These are phyloP conservation scores for Agrotis exclamationis DNA, from an alignment of 2,888 invertebrate species.

Conservation along the genomic window DNA sequence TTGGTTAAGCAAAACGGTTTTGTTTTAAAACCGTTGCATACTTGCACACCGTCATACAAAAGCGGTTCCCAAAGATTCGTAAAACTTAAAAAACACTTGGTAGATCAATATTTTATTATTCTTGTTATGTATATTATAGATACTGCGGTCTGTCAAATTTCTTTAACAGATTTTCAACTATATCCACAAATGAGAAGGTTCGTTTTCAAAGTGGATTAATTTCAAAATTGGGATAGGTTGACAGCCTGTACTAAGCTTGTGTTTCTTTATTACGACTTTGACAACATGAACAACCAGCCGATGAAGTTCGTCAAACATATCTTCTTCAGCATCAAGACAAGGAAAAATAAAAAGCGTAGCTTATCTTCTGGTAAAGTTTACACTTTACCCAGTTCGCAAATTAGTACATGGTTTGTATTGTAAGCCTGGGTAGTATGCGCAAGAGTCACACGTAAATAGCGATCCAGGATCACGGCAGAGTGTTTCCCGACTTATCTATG, in stretches of 20 bases:
- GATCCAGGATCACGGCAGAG: neutral
- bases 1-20: slow-evolving; percentile 3
- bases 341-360: neutral
- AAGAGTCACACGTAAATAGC: neutral
- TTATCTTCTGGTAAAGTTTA: neutral
- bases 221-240: too few species aligned
- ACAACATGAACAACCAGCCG: neutral
- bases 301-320: neutral
- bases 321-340: neutral
- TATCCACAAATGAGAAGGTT: too few species aligned
- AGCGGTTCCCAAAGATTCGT: neutral
- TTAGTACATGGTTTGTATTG: neutral
- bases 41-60: neutral
- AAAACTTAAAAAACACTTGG: neutral
- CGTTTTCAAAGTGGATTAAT: too few species aligned
- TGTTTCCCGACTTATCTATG: neutral
- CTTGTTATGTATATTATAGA: too few species aligned
- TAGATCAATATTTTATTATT: neutral
- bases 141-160: too few species aligned
- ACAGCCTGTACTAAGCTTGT: too few species aligned
- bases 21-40: slow-evolving; percentile 9
- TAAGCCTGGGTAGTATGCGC: neutral
- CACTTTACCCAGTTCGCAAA: neutral
- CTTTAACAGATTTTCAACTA: too few species aligned
- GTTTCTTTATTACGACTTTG: neutral